phyloP scores from a whole-genome alignment of 2,888 invertebrate genomes.

The Halocaridina rubra region DNA sequence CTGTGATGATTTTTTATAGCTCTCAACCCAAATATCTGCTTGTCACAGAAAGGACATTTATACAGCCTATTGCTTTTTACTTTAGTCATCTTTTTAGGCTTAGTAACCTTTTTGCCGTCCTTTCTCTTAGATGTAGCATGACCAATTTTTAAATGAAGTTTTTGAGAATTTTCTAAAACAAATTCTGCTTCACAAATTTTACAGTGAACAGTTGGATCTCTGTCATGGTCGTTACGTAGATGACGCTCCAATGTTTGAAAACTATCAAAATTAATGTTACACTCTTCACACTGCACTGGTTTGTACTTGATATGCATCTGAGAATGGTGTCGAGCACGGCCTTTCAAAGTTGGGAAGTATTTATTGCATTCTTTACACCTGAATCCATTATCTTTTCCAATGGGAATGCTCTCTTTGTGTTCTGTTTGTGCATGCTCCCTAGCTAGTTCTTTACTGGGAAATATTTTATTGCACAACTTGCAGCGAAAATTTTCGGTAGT shows the following conservation, averaged over 20 bases:
- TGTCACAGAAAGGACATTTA: conserved; percentile 44
- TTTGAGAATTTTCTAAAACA: conserved; percentile 43
- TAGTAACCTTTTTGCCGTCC: neutral
- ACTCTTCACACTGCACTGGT: conserved; percentile 48
- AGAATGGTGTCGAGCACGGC: conserved; percentile 46
- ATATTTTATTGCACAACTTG: conserved; percentile 33
- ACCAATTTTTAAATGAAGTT: conserved; percentile 44
- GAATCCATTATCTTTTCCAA: neutral
- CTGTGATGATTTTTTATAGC: conserved; percentile 39
- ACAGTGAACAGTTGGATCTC: conserved; percentile 41
- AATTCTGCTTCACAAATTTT: conserved; percentile 53
- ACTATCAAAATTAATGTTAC: conserved; percentile 36
- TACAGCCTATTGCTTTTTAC: conserved; percentile 14
- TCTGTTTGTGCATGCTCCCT: conserved; percentile 34
- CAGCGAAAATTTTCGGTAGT: conserved; percentile 34
- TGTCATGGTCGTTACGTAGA: conserved; percentile 34
- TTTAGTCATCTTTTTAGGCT: too few relatives aligned
- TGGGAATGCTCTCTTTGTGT: neutral
- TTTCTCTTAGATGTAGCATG: conserved; percentile 27
- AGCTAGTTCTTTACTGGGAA: conserved; percentile 3
- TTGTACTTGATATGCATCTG: conserved; percentile 46
- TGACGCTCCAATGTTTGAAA: conserved; percentile 48
- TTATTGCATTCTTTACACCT: conserved; percentile 46
- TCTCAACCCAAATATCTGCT: conserved; percentile 22
- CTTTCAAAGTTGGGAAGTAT: conserved; percentile 38